Evolutionary conservation across 2,797 vertebrate species (phyloP), one percentile per base, ranked within the genome.

Genomic region (Menidia menidia): DNA sequence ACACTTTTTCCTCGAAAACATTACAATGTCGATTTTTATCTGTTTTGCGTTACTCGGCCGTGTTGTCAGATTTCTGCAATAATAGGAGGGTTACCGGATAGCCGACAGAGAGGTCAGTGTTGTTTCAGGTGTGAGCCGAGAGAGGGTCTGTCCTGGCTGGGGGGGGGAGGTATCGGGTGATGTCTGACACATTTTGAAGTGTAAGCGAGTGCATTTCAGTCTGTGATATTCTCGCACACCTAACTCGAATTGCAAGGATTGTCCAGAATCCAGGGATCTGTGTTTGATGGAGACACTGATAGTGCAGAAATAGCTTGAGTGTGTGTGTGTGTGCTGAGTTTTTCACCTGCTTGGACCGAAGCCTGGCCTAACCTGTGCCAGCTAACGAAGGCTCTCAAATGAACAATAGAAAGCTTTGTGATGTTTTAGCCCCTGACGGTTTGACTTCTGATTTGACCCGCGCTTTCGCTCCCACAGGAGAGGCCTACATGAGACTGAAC

Each of bases 401-500:
- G 76, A 77, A 81, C 66, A 82, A 82, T 68, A 47, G 56, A 54
- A 72, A 71, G 69, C 77, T 71, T 55, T 87, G 82, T 74, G 85
- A 77, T 82, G 75, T 78, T 52, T 84, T 87, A 87, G 87, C 88
- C 83, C 83, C 35, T 90, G 86, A 87, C 84, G 75, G 25, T 54
- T 51, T 78, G 71, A 87, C 72, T 82, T 9, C 74, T 79, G 72
- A 72, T 74, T 65, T 33, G 57, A 84, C 68, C 71, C 54, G 66
- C 6, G 7, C 60, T 88, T 48, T 73, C 33, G 25, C 64, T 53
- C 57, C 55, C 76, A 56, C 91, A 99, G 98, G 98, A 80, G 98
- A 99, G 93, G 97, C 97, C 15, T 98, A 98, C 72, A 96, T 98
- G 88, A 93, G 98, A 68, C 93, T 98, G 86, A 97, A 93, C 90